Percentiles rank a stretch among this genome's conserved stretches.
Evolutionary conservation across 2,797 vertebrate species (phyloP).

Genomic region (Vireo griseus): DNA sequence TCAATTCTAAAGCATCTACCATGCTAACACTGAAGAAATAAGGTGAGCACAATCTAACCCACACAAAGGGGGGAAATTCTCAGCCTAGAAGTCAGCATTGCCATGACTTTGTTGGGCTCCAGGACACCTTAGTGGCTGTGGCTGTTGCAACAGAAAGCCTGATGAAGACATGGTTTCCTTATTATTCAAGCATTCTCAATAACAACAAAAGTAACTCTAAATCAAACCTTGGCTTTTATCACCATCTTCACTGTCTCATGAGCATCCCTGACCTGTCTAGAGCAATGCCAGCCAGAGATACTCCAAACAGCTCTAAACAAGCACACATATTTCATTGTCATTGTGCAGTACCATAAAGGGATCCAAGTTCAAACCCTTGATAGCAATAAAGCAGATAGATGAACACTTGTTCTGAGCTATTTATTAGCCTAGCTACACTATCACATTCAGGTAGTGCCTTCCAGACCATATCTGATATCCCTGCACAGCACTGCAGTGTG

Average conservation of each 20-base stretch:
- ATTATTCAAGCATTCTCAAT: background rate
- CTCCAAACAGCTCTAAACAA: background rate
- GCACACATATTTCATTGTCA: background rate
- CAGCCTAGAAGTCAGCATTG: background rate
- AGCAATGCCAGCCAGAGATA: background rate
- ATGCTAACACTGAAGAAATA: background rate
- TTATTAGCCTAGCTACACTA: background rate
- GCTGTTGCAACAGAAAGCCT: background rate
- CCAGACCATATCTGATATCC: background rate
- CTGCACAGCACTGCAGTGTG: background rate
- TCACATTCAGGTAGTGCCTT: background rate
- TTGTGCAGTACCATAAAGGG: background rate
- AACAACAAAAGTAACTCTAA: background rate
- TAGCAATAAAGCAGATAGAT: background rate
- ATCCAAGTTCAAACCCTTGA: background rate
- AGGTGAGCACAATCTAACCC: background rate
- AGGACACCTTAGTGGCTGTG: background rate
- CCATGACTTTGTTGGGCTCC: background rate
- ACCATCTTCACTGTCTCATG: background rate
- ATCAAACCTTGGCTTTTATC: slow-evolving; percentile 3
- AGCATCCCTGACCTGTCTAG: background rate
- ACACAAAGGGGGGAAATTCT: background rate
- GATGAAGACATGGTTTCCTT: background rate
- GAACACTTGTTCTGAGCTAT: background rate
- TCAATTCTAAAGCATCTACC: background rate